Evolutionary conservation across 2,797 vertebrate species (phyloP), one percentile per base, ranked within the genome.

Genomic region (Peromyscus nudipes): DNA sequence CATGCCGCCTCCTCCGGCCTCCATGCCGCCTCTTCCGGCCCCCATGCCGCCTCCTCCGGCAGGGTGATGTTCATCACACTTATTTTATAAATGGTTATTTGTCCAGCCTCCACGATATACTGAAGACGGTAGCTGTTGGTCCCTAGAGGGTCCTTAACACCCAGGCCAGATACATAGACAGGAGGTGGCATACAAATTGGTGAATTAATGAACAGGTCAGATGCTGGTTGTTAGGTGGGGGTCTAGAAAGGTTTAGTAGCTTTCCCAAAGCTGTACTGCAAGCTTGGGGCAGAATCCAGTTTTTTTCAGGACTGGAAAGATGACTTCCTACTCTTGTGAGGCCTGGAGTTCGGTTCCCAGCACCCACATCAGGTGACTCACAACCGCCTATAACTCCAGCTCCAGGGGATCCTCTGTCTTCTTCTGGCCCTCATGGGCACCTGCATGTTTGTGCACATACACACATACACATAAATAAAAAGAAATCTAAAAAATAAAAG

Each of bases 251-350:
- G n/a, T 76, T 83, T 57, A 83, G 64, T 79, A 75, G 69, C 1
- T 64, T 88, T 73, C 29, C 69, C 69, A 89, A 92, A 65, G 43
- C 79, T 91, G 40, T 84, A 81, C 40, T 97, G 57, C 88, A 88
- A 90, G 31, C 46, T 93, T 13, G 9, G 12, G 46, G 11, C 69
- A 84, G 92, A 96, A 55, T 34, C 65, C 62, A 82, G 55, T n/a
- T 40, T 75, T 83, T 91, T 43, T 25, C 60, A 52, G 34, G 46
- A 34, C 21, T 19, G 34, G 46, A 27, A 43, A 69, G 34, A 52
- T 69, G 46, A 10, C 43, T n/a, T 85, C 31, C 21, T n/a, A 9
- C 43, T 86, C 43, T 69, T 52, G 23, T 43, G 31, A 86, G 29
- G 62, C 13, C 82, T 64, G 31, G 62, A 65, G 83, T n/a, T 52